Conservation (phyloP, 1,140 invertebrate genomes). For the Ephestia elutella region DNA sequence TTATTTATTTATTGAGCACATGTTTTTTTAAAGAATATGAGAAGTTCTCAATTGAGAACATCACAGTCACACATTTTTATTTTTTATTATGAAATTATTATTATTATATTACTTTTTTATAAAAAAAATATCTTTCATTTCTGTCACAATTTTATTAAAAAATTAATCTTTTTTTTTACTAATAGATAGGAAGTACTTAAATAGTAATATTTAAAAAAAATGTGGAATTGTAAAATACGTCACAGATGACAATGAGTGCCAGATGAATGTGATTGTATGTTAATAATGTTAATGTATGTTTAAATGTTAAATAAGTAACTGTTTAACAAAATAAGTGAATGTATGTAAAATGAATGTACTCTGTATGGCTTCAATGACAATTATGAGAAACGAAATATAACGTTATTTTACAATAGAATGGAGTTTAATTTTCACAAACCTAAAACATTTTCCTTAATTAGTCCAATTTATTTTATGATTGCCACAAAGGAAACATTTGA, state of each 20-base stretch:
- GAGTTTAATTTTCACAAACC: constrained; percentile 31
- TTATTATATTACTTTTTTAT: too few relatives aligned
- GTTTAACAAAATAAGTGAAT: constrained; percentile 29
- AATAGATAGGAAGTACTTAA: neutral
- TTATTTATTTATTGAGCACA: too few relatives aligned
- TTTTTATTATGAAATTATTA: too few relatives aligned
- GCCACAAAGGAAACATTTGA: too few relatives aligned
- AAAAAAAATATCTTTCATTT: too few relatives aligned
- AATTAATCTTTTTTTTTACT: neutral
- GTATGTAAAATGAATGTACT: constrained; percentile 49
- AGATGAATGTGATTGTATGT: constrained; percentile 67
- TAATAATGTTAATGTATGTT: constrained; percentile 48
- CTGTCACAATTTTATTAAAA: neutral
- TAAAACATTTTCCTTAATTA: too few relatives aligned
- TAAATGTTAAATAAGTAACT: constrained; percentile 27
- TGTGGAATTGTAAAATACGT: constrained; percentile 22
- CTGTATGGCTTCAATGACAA: constrained; percentile 54
- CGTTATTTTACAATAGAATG: constrained; percentile 62
- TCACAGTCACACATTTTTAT: too few relatives aligned
- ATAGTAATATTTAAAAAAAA: neutral
- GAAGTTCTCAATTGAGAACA: too few relatives aligned
- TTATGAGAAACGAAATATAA: constrained; percentile 56
- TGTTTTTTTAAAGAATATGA: too few relatives aligned
- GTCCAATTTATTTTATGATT: too few relatives aligned
- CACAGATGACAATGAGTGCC: constrained; percentile 52